Evolutionary conservation across 2,797 vertebrate genomes (phyloP), one percentile per base, ranked within the genome.

Genomic region (Gymnopithys bicolor): DNA sequence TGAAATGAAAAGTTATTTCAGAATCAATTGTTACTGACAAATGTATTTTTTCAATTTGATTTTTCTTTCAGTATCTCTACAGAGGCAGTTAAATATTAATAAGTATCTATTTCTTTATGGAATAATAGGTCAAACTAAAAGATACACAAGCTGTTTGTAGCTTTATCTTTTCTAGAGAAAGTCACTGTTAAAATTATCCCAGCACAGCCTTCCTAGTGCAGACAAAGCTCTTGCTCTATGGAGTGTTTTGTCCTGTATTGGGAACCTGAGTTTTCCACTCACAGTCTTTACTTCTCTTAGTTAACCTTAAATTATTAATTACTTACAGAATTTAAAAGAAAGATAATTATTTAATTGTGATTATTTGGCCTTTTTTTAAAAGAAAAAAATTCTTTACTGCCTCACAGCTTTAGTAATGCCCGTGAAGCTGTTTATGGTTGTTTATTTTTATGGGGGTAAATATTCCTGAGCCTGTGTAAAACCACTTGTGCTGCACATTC

Each of bases 41-140:
- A 43, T 46, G 0, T 4, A n/a, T 13, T 48, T 53, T 51, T 58
- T 16, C 16, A 18, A 16, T 60, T 70, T 39, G 5, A 27, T 41
- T 5, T 58, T 33, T 33, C 81, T 49, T 41, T 4, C 10, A 9
- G 0, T 33, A 6, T 32, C 46, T 68, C 30, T 39, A 0, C 8
- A 16, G 19, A 35, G 11, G 19, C 6, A 53, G 5, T 58, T 68
- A 39, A 88, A 37, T 69, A 32, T 45, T 46, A 39, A 21, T 5
- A 22, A 63, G 2, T 5, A 1, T n/a, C 2, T 49, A 3, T 81
- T 89, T 76, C 11, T 71, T 48, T 45, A 33, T 75, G 21, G 10
- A 63, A 32, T 53, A 73, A 16, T 4, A 58, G 33, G 6, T 35
- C 69, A 16, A 33, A 6, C 11, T 41, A 28, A n/a, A 23, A 43